Conservation (phyloP, 2,888 invertebrate species). For the Amphipoea oculea region DNA sequence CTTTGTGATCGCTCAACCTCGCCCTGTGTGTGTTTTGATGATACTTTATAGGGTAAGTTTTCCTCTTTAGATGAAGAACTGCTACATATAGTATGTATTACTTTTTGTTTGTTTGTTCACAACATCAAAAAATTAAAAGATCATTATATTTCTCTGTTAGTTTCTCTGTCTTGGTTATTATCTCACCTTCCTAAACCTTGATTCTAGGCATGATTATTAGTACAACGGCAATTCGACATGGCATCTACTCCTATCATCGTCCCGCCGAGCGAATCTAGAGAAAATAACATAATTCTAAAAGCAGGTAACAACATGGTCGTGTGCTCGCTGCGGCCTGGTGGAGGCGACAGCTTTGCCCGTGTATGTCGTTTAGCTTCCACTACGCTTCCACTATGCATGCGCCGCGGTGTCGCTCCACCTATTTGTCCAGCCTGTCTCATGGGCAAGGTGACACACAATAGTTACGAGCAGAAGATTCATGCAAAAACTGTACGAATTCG, state of each 20-base stretch:
- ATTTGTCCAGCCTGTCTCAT: conserved; percentile 46
- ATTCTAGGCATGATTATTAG: background rate
- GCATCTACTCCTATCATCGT: background rate
- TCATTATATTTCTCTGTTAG: background rate
- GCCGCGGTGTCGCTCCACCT: conserved; percentile 26
- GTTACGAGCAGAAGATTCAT: conserved; percentile 13
- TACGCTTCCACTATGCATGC: conserved; percentile 35
- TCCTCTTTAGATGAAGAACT: conserved; percentile 9
- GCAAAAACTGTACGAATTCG: background rate
- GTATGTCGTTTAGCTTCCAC: conserved; percentile 31
- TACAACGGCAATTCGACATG: background rate
- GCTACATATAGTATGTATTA: background rate
- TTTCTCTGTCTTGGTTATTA: background rate
- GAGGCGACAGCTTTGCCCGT: conserved; percentile 13
- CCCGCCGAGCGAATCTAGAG: background rate
- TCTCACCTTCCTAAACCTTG: background rate
- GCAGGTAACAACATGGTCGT: background rate
- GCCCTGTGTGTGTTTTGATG: conserved; percentile 20
- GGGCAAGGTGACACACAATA: background rate
- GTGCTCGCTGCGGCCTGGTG: background rate
- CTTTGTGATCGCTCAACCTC: conserved; percentile 61
- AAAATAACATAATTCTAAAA: background rate
- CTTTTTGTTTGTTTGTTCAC: background rate
- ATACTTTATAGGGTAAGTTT: conserved; percentile 29
- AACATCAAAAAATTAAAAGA: background rate